A percentile compares a stretch with the other conserved stretches of the same genome.
These are phyloP conservation scores for Cotesia congregata DNA, from an alignment of 2,888 invertebrate species.

Conservation along the genomic window DNA sequence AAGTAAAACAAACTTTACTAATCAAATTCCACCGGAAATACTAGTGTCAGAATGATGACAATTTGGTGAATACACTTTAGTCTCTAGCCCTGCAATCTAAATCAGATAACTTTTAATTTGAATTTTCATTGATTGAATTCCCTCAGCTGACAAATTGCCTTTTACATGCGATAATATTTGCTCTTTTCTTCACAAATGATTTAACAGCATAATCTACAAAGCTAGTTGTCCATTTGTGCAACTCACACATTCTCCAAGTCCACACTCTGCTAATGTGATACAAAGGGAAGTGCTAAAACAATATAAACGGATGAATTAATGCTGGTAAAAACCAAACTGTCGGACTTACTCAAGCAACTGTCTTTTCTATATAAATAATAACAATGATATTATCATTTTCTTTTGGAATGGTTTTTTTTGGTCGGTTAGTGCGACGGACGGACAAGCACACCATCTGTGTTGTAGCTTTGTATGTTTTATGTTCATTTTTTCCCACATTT, in stretches of 20 bases:
- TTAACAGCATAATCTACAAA: background rate
- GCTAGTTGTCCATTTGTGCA: background rate
- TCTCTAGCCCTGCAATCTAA: too few relatives aligned
- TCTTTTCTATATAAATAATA: background rate
- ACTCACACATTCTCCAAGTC: background rate
- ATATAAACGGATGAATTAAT: background rate
- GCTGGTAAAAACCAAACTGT: background rate
- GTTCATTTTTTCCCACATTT: background rate
- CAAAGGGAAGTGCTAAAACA: background rate
- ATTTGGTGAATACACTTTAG: background rate
- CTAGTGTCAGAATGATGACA: conserved; percentile 15
- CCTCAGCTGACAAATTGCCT: too few relatives aligned
- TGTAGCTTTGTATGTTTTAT: background rate
- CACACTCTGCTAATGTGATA: background rate
- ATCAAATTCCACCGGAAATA: conserved; percentile 13
- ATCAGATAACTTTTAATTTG: background rate
- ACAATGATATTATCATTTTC: background rate
- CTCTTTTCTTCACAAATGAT: background rate
- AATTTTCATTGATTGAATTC: background rate
- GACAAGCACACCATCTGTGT: background rate
- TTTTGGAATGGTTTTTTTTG: background rate
- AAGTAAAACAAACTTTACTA: conserved; percentile 23
- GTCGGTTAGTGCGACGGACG: background rate
- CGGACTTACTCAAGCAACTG: background rate
- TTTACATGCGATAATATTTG: too few relatives aligned